Evolutionary conservation across 2,113 vertebrate genomes (phyloP).

Genomic region (Pholis gunnellus): DNA sequence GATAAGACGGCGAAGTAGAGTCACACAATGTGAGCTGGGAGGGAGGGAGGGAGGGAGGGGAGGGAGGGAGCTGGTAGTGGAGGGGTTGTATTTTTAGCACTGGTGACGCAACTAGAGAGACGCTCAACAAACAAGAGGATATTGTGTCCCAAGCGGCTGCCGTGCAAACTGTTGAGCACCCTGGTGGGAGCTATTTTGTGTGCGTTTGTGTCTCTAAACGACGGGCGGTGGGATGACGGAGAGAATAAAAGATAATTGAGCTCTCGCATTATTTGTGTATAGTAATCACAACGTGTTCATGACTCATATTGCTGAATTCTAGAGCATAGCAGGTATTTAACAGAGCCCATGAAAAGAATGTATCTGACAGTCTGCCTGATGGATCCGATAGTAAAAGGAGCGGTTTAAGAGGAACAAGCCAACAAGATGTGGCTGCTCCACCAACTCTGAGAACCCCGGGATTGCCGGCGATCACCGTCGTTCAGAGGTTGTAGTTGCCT

Average conservation of each 20-base stretch:
- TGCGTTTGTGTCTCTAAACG: slow-evolving; percentile 12
- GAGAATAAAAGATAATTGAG: not conserved
- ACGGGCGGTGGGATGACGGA: not conserved
- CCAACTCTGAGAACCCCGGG: too few relatives aligned
- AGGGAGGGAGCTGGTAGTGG: slow-evolving; percentile 13
- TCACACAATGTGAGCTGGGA: slow-evolving; percentile 56
- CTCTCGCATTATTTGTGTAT: not conserved
- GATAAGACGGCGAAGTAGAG: slow-evolving; percentile 51
- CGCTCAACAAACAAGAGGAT: slow-evolving; percentile 81
- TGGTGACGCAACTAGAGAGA: slow-evolving; percentile 81
- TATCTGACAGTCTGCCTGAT: not conserved
- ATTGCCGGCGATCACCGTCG: too few relatives aligned
- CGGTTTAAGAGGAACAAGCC: not conserved
- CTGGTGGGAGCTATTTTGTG: slow-evolving; percentile 14
- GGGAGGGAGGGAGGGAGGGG: slow-evolving; percentile 3
- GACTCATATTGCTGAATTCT: not conserved
- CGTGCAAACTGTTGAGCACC: slow-evolving; percentile 65
- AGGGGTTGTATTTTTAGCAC: slow-evolving; percentile 80
- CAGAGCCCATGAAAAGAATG: not conserved
- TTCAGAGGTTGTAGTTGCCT: not conserved
- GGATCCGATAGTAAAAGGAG: too few relatives aligned
- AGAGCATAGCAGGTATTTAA: not conserved
- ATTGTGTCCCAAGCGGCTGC: slow-evolving; percentile 76
- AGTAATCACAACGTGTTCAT: not conserved
- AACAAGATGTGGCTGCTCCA: too few relatives aligned